Evolutionary conservation across 2,797 vertebrate species (phyloP).

Genomic region (Anomalospiza imberbis): DNA sequence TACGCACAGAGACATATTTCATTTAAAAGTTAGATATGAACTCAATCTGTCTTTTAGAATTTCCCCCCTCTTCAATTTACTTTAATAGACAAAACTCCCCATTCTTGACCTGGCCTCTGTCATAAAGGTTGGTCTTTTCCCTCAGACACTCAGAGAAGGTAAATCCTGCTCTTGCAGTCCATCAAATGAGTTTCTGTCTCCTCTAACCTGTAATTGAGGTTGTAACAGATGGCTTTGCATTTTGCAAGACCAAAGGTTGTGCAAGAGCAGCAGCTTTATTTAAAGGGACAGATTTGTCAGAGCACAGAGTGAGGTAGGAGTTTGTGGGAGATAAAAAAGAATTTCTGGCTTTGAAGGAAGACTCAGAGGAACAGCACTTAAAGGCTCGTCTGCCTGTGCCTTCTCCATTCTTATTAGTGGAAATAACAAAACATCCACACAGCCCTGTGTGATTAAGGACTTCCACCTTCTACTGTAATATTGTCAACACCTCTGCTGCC

Average conservation of each 20-base stretch:
- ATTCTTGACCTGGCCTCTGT: not conserved
- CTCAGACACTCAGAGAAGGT: not conserved
- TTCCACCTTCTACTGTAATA: not conserved
- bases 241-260: conserved; percentile 57
- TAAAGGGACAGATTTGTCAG: conserved; percentile 45
- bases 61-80: not conserved
- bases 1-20: not conserved
- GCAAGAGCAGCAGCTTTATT: conserved; percentile 35
- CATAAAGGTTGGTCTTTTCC: not conserved
- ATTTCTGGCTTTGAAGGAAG: not conserved
- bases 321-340: not conserved
- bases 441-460: not conserved
- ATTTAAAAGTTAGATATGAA: not conserved
- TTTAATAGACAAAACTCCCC: not conserved
- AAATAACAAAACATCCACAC: not conserved
- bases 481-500: not conserved
- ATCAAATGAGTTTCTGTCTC: conserved; percentile 55
- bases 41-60: not conserved
- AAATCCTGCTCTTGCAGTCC: conserved; percentile 35
- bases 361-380: not conserved
- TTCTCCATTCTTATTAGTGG: not conserved
- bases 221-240: conserved; percentile 53
- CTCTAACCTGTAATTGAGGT: conserved; percentile 57
- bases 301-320: not conserved
- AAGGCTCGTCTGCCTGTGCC: not conserved